Conservation (phyloP, 2,797 vertebrate genomes). For the Takifugu rubripes region DNA sequence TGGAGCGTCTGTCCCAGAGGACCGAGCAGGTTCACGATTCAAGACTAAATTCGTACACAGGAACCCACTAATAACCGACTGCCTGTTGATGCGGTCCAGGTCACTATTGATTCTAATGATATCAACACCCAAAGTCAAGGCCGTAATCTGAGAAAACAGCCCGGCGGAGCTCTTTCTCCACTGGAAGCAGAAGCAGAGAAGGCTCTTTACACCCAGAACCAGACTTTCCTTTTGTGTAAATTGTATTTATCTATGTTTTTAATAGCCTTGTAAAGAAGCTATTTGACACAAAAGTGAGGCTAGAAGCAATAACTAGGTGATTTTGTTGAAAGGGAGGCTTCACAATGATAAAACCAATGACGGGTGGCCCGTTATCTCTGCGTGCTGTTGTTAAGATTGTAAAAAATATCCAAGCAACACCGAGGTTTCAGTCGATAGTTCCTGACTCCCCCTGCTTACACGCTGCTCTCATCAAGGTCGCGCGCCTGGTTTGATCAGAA, state of each 20-base stretch:
- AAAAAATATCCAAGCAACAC: no score
- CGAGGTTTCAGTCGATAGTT: not conserved
- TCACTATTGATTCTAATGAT: constrained; percentile 31
- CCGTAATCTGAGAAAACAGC: constrained; percentile 39
- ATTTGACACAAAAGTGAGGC: no score
- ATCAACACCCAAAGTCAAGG: constrained; percentile 28
- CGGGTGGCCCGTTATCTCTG: no score
- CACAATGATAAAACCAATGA: no score
- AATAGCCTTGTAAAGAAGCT: no score
- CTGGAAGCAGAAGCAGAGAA: constrained; percentile 16
- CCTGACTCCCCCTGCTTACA: not conserved
- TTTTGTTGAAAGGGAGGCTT: no score
- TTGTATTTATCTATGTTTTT: no score
- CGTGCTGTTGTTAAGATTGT: no score
- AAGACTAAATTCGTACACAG: constrained; percentile 14
- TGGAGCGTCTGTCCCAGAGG: constrained; percentile 25
- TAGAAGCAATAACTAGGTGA: no score
- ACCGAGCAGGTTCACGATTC: constrained; percentile 33
- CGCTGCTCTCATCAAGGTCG: not conserved
- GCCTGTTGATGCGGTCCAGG: constrained; percentile 30
- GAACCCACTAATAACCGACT: constrained; percentile 15
- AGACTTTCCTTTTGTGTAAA: not conserved
- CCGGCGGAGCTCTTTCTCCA: constrained; percentile 10
- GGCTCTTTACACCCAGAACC: constrained; percentile 34
- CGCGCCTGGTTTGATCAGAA: not conserved